Evolutionary conservation across 2,113 vertebrate genomes (phyloP).

Genomic region (Neomonachus schauinslandi): DNA sequence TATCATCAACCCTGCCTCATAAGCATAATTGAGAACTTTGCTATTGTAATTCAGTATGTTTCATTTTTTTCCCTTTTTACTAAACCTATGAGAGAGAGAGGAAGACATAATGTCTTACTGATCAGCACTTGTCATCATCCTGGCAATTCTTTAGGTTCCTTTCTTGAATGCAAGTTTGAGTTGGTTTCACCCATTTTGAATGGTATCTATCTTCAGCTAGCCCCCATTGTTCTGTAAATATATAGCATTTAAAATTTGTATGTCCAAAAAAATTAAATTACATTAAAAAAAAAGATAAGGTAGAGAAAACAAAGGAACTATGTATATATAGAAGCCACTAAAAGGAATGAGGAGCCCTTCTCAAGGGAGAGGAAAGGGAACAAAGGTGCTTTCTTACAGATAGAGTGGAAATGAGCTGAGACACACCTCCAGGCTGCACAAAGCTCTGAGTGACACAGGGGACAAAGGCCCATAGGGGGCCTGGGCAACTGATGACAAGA

Average conservation of each 20-base stretch:
- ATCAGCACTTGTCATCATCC: constrained; percentile 74
- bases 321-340: background rate
- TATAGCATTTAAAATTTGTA: background rate
- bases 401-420: background rate
- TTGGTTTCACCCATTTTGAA: background rate
- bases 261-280: background rate
- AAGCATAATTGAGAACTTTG: constrained; percentile 85
- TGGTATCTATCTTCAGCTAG: background rate
- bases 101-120: constrained; percentile 78
- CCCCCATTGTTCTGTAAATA: background rate
- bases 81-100: constrained; percentile 76
- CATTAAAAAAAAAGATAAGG: constrained; percentile 67
- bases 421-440: background rate
- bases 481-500: background rate
- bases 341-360: background rate
- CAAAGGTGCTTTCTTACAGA: background rate
- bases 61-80: constrained; percentile 76
- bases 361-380: background rate
- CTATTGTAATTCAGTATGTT: constrained; percentile 80
- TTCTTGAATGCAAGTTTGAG: background rate
- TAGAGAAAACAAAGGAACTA: constrained; percentile 53
- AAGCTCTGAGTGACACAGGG: background rate
- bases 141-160: constrained; percentile 57
- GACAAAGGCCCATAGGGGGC: too few species aligned
- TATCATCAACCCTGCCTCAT: constrained; percentile 81